A percentile compares a stretch with the other conserved stretches of the same genome.
Conservation (phyloP, 2,113 vertebrate genomes). For the Neotragus pygmaeus region DNA sequence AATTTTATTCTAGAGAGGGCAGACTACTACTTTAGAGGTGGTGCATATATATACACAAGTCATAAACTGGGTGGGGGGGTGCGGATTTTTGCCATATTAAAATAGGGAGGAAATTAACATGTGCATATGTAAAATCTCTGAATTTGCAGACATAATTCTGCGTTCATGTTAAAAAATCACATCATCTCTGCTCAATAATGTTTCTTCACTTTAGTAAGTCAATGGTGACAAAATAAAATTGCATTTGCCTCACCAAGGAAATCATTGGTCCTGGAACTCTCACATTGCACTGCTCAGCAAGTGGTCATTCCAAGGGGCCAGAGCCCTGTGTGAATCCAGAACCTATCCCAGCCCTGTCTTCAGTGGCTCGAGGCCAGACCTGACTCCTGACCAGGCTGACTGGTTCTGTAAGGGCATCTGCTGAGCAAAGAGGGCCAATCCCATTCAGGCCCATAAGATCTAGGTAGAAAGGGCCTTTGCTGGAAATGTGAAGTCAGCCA, state of each 20-base stretch:
- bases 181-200: neutral
- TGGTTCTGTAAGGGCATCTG: neutral
- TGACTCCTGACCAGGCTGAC: neutral
- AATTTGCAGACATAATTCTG: neutral
- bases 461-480: neutral
- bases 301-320: neutral
- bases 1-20: neutral
- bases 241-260: neutral
- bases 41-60: neutral
- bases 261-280: neutral
- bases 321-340: neutral
- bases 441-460: neutral
- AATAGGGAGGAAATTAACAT: neutral
- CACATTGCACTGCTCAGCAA: neutral
- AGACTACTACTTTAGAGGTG: neutral
- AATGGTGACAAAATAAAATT: neutral
- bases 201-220: conserved; percentile 1
- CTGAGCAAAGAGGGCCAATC: neutral
- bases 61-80: neutral
- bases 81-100: neutral
- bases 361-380: neutral
- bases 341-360: neutral
- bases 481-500: neutral
- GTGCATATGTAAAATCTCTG: neutral
- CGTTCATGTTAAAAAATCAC: neutral